Base-by-base conservation (phyloP, 2,797 vertebrate genomes). In the Lindbergichthys nudifrons region DNA sequence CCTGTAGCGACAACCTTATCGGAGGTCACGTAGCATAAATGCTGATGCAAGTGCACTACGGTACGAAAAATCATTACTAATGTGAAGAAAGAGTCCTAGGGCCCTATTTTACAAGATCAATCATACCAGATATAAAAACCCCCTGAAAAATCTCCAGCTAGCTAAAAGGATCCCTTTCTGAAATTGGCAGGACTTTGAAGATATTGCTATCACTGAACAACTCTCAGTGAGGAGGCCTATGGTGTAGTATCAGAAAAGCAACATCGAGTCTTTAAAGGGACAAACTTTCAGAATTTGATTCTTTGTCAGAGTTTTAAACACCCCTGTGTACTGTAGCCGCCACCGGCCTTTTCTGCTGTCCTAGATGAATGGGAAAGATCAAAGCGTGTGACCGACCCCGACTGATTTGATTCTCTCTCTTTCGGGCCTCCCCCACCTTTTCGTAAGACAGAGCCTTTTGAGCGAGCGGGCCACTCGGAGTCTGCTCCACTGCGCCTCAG, bases 401-500 rank as follows among this genome's bases (percentile, higher is more conserved):
- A 39, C 54, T 66, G 70, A 75, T 81, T 2, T 62, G 73, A 79
- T 65, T 75, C 51, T 63, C 51, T 62, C 47, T 36, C 32, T 9
- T 32, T 63, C 53, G 0, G 0, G 1, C 59, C 23, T 54, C 58
- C 26, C 32, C 23, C 47, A 59, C 73, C 59, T 71, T 71, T n/a
- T n/a, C n/a, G n/a, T 50, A 62, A 79, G 67, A 76, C 23, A 72
- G 73, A 60, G 66, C 70, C 75, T 63, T 26, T n/a, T 43, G 53
- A 70, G 45, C 12, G 4, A 30, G 47, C 52, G 12, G 18, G 48
- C 11, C 46, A 13, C 30, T 56, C 2, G 2, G 41, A 47, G 60
- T 73, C 71, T 61, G 48, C 72, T 65, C 61, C 57, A 10, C 26
- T n/a, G 50, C 14, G 65, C 73, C 74, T 80, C 65, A 59, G 57